These are phyloP conservation scores for Odontesthes bonariensis DNA, from an alignment of 2,113 vertebrate genomes.

Conservation along the genomic window DNA sequence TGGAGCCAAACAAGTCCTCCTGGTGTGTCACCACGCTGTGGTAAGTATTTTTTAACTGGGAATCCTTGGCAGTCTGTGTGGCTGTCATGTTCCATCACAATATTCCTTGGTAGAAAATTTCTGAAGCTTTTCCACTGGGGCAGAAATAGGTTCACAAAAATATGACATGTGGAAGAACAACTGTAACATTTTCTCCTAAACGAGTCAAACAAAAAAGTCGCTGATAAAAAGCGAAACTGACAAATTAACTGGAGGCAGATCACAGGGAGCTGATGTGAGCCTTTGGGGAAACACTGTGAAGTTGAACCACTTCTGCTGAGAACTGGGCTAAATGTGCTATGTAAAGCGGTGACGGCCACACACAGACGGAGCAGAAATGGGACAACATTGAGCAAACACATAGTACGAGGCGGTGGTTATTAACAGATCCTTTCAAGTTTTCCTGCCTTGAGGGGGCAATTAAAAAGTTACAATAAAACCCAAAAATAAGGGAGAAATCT, in stretches of 20 bases:
- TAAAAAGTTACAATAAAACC: conserved; percentile 11
- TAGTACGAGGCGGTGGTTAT: background rate
- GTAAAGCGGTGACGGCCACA: accelerated
- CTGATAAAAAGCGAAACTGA: conserved; percentile 34
- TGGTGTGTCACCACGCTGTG: background rate
- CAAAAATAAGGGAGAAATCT: background rate
- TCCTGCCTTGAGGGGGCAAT: background rate
- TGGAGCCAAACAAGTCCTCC: background rate
- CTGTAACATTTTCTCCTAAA: conserved; percentile 39
- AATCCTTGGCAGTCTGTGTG: conserved; percentile 18
- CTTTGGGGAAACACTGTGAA: background rate
- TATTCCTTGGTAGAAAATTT: conserved; percentile 32
- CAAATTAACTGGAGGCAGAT: conserved; percentile 35
- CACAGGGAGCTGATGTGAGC: conserved; percentile 25
- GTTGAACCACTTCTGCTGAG: background rate
- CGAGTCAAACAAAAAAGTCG: conserved; percentile 29
- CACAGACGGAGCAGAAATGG: background rate
- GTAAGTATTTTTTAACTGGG: conserved; percentile 56
- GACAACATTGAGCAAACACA: accelerated
- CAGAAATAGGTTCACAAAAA: conserved; percentile 42
- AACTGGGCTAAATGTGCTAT: background rate
- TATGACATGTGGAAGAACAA: conserved; percentile 47
- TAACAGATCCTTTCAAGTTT: conserved; percentile 12
- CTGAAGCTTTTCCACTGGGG: conserved; percentile 38
- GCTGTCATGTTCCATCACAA: conserved; percentile 54